Conservation (phyloP, 2,113 vertebrate genomes). For the Tupaia tana region DNA sequence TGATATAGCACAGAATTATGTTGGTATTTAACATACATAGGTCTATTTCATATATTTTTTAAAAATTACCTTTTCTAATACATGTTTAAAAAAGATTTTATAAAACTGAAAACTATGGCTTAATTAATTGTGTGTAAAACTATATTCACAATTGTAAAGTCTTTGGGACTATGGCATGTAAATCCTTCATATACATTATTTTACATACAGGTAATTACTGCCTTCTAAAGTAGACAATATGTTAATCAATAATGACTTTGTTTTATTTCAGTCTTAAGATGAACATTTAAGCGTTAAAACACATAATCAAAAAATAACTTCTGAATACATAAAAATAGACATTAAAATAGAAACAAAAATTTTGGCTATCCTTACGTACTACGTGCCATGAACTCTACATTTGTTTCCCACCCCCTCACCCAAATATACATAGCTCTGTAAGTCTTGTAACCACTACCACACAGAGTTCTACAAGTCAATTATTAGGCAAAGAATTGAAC, state of each 20-base stretch:
- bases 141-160: not conserved
- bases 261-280: not conserved
- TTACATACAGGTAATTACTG: not conserved
- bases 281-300: slow-evolving; percentile 30
- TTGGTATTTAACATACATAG: not conserved
- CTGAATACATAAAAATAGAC: slow-evolving; percentile 3
- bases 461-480: not conserved
- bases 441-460: not conserved
- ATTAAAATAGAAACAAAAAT: slow-evolving; percentile 35
- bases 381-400: slow-evolving; percentile 31
- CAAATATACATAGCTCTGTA: slow-evolving; percentile 3
- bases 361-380: not conserved
- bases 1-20: not conserved
- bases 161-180: not conserved
- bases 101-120: not conserved
- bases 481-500: not conserved
- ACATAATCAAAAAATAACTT: slow-evolving; percentile 23
- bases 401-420: slow-evolving; percentile 42
- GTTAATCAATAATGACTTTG: not conserved
- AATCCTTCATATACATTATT: not conserved
- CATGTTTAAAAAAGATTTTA: not conserved
- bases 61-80: not conserved
- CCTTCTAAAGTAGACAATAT: not conserved
- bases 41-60: not conserved
- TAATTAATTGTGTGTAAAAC: not conserved